Evolutionary conservation across 2,797 vertebrate species (phyloP), one percentile per base, ranked within the genome.

Genomic region (Scolopax rusticola): DNA sequence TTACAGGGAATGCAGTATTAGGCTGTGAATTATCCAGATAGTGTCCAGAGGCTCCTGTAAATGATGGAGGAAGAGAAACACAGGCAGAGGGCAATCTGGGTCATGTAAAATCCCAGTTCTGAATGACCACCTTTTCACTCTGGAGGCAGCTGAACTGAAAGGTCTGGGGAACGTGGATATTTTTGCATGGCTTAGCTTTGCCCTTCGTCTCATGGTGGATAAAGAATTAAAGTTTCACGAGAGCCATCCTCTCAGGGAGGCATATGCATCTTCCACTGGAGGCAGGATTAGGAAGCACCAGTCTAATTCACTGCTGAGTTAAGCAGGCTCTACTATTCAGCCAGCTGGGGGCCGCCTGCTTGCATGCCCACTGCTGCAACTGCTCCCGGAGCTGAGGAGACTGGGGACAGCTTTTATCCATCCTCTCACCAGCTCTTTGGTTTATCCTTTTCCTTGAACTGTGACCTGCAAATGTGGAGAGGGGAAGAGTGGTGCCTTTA

Each of bases 381-480:
- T 56, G 36, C 38, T 48, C 33, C 50, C 4, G 1, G 1, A 2
- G 50, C 15, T 0, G 4, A 12, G 48, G 21, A 45, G 20, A 28
- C 38, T 41, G 14, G 14, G 27, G 14, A 4, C 56, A 87, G 61
- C 38, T 70, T 75, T 89, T n/a, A 51, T 65, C 30, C 25, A 15
- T 64, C 57, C 28, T 91, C 20, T 60, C 48, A 33, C 48, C 47
- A 73, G 48, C 19, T 23, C 16, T 76, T 76, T 50, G 28, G 8
- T 38, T 54, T 53, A 50, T 40, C 10, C 27, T 79, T 83, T 33
- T 33, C 24, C 21, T 59, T 60, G 43, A 43, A 43, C 48, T 3
- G 2, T 28, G 61, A 69, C 36, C 38, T 68, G 17, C 54, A 78
- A 27, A 74, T 1, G 1, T 17, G 41, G 41, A 47, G n/a, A 32